A percentile compares a stretch with the other conserved stretches of the same genome.
These are phyloP conservation scores for Lycodopsis pacificus DNA, from an alignment of 2,797 vertebrate genomes.

Conservation along the genomic window DNA sequence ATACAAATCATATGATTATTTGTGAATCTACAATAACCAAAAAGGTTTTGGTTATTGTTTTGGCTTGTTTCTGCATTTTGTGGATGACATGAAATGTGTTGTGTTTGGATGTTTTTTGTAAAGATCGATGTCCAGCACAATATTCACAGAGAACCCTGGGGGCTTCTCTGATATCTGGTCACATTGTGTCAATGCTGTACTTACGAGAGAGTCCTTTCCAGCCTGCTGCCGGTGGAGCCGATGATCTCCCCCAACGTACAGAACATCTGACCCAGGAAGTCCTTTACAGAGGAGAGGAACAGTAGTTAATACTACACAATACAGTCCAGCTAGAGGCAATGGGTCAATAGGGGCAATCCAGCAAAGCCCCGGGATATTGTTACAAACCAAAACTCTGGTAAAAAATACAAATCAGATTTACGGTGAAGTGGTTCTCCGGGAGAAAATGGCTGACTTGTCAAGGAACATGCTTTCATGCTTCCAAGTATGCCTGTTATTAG, in stretches of 20 bases:
- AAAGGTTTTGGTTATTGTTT: too few relatives aligned
- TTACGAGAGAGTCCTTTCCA: slow-evolving; percentile 90
- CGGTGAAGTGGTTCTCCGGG: not conserved
- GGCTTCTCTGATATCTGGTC: not conserved
- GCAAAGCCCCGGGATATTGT: not conserved
- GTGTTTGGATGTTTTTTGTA: not conserved
- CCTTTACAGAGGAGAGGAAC: slow-evolving; percentile 76
- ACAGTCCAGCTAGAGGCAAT: not conserved
- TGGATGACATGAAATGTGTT: not conserved
- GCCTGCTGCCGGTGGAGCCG: slow-evolving; percentile 88
- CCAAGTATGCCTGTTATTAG: not conserved
- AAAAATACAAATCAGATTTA: not conserved
- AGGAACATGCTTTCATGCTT: not conserved
- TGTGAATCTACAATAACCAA: not conserved
- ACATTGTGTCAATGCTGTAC: slow-evolving; percentile 44
- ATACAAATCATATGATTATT: not conserved
- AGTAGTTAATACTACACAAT: not conserved
- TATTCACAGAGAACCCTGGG: not conserved
- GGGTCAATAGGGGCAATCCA: not conserved
- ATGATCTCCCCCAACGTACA: slow-evolving; percentile 92
- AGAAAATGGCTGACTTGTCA: not conserved
- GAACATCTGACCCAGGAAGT: slow-evolving; percentile 92
- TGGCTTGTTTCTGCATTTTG: not conserved
- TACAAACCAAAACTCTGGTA: not conserved
- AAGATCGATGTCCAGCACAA: not conserved